Evolutionary conservation across 2,888 invertebrate species (phyloP).

Genomic region (Gortyna flavago): DNA sequence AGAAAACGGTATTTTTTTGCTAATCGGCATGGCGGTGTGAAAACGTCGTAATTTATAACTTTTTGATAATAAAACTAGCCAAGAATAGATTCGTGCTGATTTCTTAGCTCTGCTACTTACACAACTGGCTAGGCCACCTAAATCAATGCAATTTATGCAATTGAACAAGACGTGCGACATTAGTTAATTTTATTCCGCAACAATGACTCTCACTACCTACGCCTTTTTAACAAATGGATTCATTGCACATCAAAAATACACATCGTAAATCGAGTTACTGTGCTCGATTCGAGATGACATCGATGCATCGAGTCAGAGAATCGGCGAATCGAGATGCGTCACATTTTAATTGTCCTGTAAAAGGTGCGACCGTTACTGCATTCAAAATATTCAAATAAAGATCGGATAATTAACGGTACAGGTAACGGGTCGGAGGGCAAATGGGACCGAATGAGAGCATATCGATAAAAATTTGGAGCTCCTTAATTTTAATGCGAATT

Average conservation of each 20-base stretch:
- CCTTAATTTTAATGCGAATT: conserved; percentile 55
- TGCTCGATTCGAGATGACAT: conserved; percentile 55
- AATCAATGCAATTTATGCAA: conserved; percentile 44
- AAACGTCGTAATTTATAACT: not conserved
- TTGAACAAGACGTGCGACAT: conserved; percentile 42
- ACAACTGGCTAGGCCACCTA: conserved; percentile 22
- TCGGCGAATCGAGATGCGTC: conserved; percentile 80
- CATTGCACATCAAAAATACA: conserved; percentile 53
- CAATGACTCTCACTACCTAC: conserved; percentile 54
- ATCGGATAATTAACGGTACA: conserved; percentile 87
- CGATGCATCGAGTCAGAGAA: conserved; percentile 75
- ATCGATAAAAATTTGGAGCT: conserved; percentile 65
- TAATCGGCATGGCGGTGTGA: conserved; percentile 13
- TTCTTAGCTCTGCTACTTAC: conserved; percentile 14
- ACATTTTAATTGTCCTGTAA: conserved; percentile 84
- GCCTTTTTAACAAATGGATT: conserved; percentile 48
- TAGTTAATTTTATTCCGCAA: conserved; percentile 55
- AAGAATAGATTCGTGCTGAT: not conserved
- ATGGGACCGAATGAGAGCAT: conserved; percentile 67
- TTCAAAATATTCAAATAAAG: conserved; percentile 76
- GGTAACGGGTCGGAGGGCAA: conserved; percentile 86
- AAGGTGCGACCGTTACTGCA: conserved; percentile 84
- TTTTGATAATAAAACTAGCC: not conserved
- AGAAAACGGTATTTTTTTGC: conserved; percentile 10
- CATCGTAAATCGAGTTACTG: conserved; percentile 61